Base-by-base conservation (phyloP, 2,113 vertebrate species). In the Tringa solitaria region DNA sequence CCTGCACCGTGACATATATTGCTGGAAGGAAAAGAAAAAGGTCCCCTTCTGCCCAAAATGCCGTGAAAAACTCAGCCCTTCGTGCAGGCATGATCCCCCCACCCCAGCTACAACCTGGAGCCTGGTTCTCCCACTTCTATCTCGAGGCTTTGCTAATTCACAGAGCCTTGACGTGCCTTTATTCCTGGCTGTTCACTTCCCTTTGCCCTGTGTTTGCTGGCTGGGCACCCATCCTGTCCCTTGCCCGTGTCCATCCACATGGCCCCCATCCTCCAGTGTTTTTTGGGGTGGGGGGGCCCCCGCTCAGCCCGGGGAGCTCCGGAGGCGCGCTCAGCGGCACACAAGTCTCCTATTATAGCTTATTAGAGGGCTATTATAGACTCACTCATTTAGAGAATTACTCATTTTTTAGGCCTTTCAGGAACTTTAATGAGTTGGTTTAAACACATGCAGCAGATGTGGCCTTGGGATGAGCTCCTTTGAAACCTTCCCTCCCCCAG, bases 341-440 rank as follows among this genome's bases (percentile, higher is more conserved):
- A 96, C 88, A 85, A 95, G 88, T 72, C 88, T 96, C 78, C 88
- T 61, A 89, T 97, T 97, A 95, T 33, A 95, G 90, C 89, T 94
- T 94, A 93, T 96, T 95, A 97, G 89, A 75, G 89, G 43, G 82
- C 83, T 94, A 92, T 96, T 94, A 96, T 72, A 73, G 89, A 78
- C 92, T 82, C 87, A 16, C 81, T 97, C 94, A 91, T 97, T 96
- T 96, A 78, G 72, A 96, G 90, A 95, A 96, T 92, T 94, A 90
- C 95, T 97, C 92, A 90, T 94, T 97, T 97, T 96, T 95, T 84
- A 95, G 95, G 93, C 81, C 87, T 96, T 97, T 92, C 92, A 93
- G 95, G 96, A 96, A 96, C 96, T 95, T 91, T 94, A 95, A 94
- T 95, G 95, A 96, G 95, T 94, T 94, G 87, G 87, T 95, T 94